phyloP scores from a whole-genome alignment of 2,797 vertebrate genomes.

The Miichthys miiuy region DNA sequence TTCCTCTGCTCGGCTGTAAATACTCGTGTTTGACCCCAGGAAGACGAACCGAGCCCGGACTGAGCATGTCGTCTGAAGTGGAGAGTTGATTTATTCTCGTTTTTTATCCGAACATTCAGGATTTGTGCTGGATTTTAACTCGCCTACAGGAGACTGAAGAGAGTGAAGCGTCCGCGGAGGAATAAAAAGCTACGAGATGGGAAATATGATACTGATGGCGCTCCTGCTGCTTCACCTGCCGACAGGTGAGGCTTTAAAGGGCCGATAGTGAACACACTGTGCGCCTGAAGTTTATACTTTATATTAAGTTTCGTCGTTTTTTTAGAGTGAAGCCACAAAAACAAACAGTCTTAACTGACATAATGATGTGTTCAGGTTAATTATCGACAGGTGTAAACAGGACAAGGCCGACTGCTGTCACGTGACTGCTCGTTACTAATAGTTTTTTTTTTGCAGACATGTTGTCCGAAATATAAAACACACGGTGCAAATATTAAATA shows the following conservation, averaged over 20 bases:
- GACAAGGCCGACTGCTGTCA: slow-evolving; percentile 66
- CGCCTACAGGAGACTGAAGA: slow-evolving; percentile 7
- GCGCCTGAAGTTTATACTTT: fast-evolving
- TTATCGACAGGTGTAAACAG: slow-evolving; percentile 79
- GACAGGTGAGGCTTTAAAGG: slow-evolving; percentile 70
- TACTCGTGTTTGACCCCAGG: background rate
- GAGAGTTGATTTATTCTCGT: background rate
- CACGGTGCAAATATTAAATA: background rate
- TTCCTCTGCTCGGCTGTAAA: background rate
- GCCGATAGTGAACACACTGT: fast-evolving
- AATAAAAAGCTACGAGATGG: slow-evolving; percentile 60
- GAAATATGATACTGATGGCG: slow-evolving; percentile 65
- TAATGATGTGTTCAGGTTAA: slow-evolving; percentile 66
- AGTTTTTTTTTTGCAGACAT: too few species aligned
- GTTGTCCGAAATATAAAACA: background rate
- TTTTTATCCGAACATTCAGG: background rate
- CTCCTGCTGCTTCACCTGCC: slow-evolving; percentile 75
- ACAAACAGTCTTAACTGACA: slow-evolving; percentile 34
- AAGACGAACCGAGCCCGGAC: background rate
- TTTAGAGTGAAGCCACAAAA: background rate
- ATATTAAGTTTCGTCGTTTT: fast-evolving
- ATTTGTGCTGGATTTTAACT: slow-evolving; percentile 33
- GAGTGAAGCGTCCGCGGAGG: slow-evolving; percentile 45
- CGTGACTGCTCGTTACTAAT: slow-evolving; percentile 54
- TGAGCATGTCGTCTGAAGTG: background rate